Evolutionary conservation across 2,888 invertebrate species (phyloP), one percentile per base, ranked within the genome.

Genomic region (Sinhomidia bicolor): DNA sequence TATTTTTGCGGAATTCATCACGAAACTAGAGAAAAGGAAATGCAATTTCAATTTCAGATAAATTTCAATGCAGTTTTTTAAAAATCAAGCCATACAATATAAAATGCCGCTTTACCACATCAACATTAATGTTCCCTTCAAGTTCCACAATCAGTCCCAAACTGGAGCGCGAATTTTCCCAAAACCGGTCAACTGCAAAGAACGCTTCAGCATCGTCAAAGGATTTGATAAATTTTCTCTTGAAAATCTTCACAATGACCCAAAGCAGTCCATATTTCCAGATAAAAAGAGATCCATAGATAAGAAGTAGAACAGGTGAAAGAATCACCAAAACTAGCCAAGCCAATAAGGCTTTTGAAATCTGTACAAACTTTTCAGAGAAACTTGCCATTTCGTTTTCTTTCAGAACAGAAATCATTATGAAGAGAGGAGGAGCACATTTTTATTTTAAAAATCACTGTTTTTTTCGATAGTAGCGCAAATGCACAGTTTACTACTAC

Each of bases 221-320:
- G 3, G 60, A 29, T 57, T 57, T n/a, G 17, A 90, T 26, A n/a
- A 91, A 85, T 76, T 91, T 91, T 54, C 89, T 81, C 79, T 91
- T 91, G 44, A 89, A 89, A 3, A 83, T 20, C 29, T 89, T 89
- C 0, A 89, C 89, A 29, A 85, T 86, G n/a, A 89, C 74, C 88
- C 79, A 82, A 9, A 90, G 17, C n/a, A 91, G 82, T 54, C 71
- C 85, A 83, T 91, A 79, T 60, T 90, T 91, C 86, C 89, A 91
- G 10, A 89, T 6, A n/a, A 51, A 85, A 6, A 91, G 41, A 3
- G 47, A 41, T 23, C 79, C 84, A 47, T 85, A 89, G 10, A 85
- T 17, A 3, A 89, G 6, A 0, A 91, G 2, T 9, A 91, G 44
- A 20, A 91, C 20, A 7, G 91, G 91, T 0, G 60, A 82, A 14